Evolutionary conservation across 2,888 invertebrate species (phyloP).

Genomic region (Diadegma fenestrale): DNA sequence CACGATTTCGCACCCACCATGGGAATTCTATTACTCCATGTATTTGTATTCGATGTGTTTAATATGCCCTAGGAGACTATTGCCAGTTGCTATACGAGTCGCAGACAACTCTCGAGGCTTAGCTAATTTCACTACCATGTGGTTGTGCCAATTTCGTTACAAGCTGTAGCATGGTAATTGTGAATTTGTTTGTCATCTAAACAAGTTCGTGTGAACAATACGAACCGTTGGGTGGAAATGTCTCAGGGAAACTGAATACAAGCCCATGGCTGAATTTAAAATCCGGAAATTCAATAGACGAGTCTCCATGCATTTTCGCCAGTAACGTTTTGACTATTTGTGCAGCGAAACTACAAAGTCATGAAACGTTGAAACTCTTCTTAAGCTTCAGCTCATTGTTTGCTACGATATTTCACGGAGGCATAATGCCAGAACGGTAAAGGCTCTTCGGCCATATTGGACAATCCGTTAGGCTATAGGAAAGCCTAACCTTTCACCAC

Average conservation of each 20-base stretch:
- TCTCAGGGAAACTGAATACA: neutral
- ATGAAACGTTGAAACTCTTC: neutral
- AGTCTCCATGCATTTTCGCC: neutral
- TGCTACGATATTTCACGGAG: slow-evolving; percentile 2
- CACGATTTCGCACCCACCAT: slow-evolving; percentile 34
- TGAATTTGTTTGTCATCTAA: slow-evolving; percentile 51
- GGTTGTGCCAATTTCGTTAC: slow-evolving; percentile 45
- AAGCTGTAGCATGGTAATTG: slow-evolving; percentile 50
- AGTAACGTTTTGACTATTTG: neutral
- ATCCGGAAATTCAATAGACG: neutral
- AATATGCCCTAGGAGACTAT: neutral
- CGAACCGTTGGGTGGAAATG: slow-evolving; percentile 26
- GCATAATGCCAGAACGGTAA: slow-evolving; percentile 8
- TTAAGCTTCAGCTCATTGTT: neutral
- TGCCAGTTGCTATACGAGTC: slow-evolving; percentile 9
- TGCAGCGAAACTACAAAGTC: neutral
- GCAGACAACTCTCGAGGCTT: slow-evolving; percentile 20
- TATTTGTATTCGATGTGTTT: neutral
- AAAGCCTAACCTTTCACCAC: slow-evolving; percentile 11
- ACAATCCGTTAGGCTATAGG: neutral
- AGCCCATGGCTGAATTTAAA: neutral
- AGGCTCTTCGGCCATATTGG: slow-evolving; percentile 48
- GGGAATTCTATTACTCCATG: slow-evolving; percentile 22
- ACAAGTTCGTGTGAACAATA: slow-evolving; percentile 60
- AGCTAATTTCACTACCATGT: slow-evolving; percentile 42